Percentiles rank a stretch among this genome's conserved stretches.
phyloP scores from a whole-genome alignment of 2,113 vertebrate genomes.

The Etheostoma spectabile region DNA sequence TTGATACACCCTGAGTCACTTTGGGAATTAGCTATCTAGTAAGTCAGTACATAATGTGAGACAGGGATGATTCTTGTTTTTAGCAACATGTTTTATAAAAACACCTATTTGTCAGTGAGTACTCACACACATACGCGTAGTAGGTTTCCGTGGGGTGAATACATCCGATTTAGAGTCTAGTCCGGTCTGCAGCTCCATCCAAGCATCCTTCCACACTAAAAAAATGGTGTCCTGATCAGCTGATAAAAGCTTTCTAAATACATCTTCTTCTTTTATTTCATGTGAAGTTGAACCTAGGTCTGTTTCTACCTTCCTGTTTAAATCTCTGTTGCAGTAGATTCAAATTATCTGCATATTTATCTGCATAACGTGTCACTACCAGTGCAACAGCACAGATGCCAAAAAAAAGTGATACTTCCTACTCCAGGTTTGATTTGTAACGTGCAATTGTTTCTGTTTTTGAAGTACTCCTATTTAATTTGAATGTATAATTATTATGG shows the following conservation, averaged over 20 bases:
- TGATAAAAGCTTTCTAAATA: slow-evolving; percentile 8
- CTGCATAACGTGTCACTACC: slow-evolving; percentile 8
- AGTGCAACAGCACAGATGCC: slow-evolving; percentile 25
- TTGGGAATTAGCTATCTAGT: neutral
- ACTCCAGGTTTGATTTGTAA: neutral
- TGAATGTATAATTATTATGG: neutral
- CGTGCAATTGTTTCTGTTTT: slow-evolving; percentile 23
- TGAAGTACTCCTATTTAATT: slow-evolving; percentile 2
- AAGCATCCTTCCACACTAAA: neutral
- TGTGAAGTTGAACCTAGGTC: slow-evolving; percentile 8
- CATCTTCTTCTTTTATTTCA: neutral
- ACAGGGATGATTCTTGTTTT: neutral
- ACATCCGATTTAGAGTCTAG: neutral
- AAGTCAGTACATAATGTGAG: neutral
- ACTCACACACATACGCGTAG: neutral
- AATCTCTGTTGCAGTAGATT: neutral
- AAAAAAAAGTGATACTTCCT: slow-evolving; percentile 9
- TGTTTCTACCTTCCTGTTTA: slow-evolving; percentile 21
- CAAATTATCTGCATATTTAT: slow-evolving; percentile 1
- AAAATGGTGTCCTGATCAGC: neutral
- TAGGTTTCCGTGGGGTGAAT: neutral
- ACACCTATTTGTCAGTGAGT: neutral
- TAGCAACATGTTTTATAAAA: neutral
- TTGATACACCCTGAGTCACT: neutral
- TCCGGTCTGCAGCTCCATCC: neutral